These are phyloP conservation scores for Sturnus vulgaris DNA, from an alignment of 2,113 vertebrate genomes.

Conservation along the genomic window DNA sequence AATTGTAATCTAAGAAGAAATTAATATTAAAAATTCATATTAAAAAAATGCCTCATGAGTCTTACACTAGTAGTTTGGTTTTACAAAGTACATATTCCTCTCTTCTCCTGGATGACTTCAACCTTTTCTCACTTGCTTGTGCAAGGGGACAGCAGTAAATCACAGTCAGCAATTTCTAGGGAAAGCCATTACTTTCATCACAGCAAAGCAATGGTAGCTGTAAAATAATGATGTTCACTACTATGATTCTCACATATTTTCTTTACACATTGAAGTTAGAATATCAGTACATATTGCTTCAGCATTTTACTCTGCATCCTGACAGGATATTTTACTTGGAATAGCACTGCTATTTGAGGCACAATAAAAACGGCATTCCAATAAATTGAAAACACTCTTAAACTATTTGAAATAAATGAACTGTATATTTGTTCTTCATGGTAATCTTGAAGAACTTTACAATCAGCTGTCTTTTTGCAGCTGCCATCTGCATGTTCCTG, in stretches of 20 bases:
- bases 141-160: background rate
- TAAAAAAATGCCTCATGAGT: accelerated
- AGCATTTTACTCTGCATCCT: background rate
- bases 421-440: slow-evolving; percentile 23
- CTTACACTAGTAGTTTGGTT: background rate
- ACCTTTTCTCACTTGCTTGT: background rate
- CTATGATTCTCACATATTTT: background rate
- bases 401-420: background rate
- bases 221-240: background rate
- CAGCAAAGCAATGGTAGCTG: background rate
- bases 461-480: slow-evolving; percentile 15
- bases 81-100: background rate
- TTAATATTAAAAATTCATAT: background rate
- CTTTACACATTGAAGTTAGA: background rate
- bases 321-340: background rate
- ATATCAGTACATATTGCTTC: slow-evolving; percentile 9
- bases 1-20: background rate
- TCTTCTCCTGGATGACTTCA: background rate
- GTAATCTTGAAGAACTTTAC: slow-evolving; percentile 29
- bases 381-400: background rate
- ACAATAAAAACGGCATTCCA: background rate
- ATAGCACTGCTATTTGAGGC: background rate
- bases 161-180: background rate
- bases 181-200: background rate
- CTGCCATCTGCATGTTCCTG: slow-evolving; percentile 32